Conservation (phyloP, 2,113 vertebrate species). For the Rhadina sibilatrix region DNA sequence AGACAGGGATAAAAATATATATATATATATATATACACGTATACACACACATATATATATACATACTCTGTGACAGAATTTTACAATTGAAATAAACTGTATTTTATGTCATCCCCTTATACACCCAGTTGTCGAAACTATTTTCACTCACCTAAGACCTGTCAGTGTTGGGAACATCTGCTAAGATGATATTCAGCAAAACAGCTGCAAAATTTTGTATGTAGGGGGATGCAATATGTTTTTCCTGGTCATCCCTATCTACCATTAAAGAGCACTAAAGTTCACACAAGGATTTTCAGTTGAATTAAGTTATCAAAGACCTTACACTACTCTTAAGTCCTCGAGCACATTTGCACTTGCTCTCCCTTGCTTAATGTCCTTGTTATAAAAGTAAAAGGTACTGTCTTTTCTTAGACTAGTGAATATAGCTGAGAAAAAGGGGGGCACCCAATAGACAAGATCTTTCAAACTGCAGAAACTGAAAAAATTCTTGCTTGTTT, state of each 20-base stretch:
- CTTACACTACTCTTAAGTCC: not conserved
- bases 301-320: not conserved
- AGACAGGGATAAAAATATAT: not conserved
- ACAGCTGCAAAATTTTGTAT: not conserved
- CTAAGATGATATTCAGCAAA: not conserved
- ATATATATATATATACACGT: not conserved
- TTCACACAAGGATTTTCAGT: not conserved
- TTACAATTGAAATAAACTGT: not conserved
- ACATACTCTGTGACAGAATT: not conserved
- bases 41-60: not conserved
- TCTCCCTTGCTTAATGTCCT: not conserved
- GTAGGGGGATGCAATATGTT: not conserved
- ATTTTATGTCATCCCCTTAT: not conserved
- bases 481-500: not conserved
- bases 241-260: not conserved
- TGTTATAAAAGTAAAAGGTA: not conserved
- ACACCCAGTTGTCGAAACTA: not conserved
- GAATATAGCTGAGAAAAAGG: not conserved
- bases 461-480: not conserved
- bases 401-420: not conserved
- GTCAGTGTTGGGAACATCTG: not conserved
- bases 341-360: not conserved
- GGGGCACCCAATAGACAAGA: not conserved
- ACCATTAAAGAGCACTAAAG: not conserved
- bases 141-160: not conserved